These are phyloP conservation scores for Phalacrocorax aristotelis DNA, from an alignment of 2,113 vertebrate species.

Conservation along the genomic window DNA sequence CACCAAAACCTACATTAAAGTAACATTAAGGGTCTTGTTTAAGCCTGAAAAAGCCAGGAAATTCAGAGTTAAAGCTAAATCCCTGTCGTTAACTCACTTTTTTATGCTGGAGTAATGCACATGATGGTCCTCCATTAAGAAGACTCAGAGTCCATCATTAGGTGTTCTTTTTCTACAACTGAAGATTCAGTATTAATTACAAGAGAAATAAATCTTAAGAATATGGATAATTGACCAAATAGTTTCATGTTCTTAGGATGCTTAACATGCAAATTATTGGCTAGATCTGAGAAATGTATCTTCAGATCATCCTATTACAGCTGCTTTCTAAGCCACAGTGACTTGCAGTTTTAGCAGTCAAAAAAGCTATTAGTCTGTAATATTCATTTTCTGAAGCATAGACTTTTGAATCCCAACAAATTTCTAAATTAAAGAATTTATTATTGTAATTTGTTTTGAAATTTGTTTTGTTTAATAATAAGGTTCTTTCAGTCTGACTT, in stretches of 20 bases:
- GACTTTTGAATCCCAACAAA: background rate
- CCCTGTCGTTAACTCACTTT: constrained; percentile 29
- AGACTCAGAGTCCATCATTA: background rate
- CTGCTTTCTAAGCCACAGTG: background rate
- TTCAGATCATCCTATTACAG: constrained; percentile 8
- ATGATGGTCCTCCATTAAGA: background rate
- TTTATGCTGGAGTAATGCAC: constrained; percentile 17
- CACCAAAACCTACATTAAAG: constrained; percentile 61
- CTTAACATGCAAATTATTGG: constrained; percentile 16
- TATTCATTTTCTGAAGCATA: background rate
- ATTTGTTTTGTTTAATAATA: background rate
- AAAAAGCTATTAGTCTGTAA: background rate
- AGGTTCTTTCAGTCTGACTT: background rate
- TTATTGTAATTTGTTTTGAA: background rate
- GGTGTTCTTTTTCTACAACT: background rate
- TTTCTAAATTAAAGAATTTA: background rate
- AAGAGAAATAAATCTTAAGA: constrained; percentile 41
- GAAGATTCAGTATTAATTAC: constrained; percentile 13
- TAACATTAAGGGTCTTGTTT: constrained; percentile 54
- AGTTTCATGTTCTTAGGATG: background rate
- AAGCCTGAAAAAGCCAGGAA: constrained; percentile 15
- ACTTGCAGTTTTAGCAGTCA: constrained; percentile 34
- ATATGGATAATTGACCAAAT: constrained; percentile 22
- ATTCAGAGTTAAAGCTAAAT: constrained; percentile 42
- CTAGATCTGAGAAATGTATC: background rate